Base-by-base conservation (phyloP, 92 coral and sea anemone species). In the Zoanthus solanderi region DNA sequence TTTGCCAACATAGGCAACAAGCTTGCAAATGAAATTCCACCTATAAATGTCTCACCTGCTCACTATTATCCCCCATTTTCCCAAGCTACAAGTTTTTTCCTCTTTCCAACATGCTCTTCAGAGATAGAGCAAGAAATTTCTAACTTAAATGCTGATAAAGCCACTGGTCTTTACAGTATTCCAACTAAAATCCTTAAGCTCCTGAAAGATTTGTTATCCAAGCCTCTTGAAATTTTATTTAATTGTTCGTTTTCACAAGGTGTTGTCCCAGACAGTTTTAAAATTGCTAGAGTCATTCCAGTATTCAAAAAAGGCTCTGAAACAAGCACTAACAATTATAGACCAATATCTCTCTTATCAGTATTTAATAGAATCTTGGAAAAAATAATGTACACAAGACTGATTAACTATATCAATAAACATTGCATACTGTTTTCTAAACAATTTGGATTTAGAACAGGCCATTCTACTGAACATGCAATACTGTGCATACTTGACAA, bases 291-390 rank as follows among this genome's bases (percentile, higher is more conserved):
- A 68, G 73, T 68, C 73, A 23, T 28, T 68, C 73, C 73, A 68
- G 73, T 68, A 68, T 68, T 68, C 37, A 68, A 28, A 68, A 68
- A 68, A 68, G 73, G 73, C 73, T 68, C 73, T 68, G 73, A 68
- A 68, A 68, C 8, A 68, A 68, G 73, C 73, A 68, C 66, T 58
- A 58, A 58, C 66, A 58, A 14, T 58, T 60, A 60, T 60, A 60
- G 66, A 60, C 66, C 66, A 60, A 60, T 60, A 60, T 60, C 66
- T 16, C 66, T 60, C 66, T 60, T 60, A 60, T 60, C 66, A 60
- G 66, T 60, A 60, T 60, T 60, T 17, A 60, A 60, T 60, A 60
- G 66, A 60, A 60, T 60, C 66, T 60, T 60, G 66, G 66, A 60
- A 60, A 60, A 60, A 60, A 60, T 60, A 60, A 60, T 60, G 66